These are phyloP conservation scores for Catostomus latipinnis DNA, from an alignment of 2,797 vertebrate species.

Conservation along the genomic window DNA sequence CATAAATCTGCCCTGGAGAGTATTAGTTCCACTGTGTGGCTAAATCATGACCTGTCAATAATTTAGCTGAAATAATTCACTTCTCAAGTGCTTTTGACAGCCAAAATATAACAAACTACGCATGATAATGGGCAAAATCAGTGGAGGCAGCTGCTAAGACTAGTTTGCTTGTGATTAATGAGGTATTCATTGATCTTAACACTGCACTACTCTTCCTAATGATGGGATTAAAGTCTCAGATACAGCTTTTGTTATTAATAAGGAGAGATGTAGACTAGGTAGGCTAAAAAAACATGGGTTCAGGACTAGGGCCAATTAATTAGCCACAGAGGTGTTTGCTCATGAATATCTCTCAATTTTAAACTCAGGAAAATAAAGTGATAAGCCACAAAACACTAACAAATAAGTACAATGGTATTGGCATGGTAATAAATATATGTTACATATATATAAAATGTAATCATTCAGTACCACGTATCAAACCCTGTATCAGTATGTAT, in stretches of 20 bases:
- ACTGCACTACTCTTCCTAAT: constrained; percentile 33
- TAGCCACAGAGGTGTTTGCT: neutral
- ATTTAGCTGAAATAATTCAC: constrained; percentile 47
- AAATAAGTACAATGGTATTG: neutral
- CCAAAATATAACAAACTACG: constrained; percentile 35
- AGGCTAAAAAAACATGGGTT: neutral
- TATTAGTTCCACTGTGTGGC: constrained; percentile 39
- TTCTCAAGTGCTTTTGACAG: constrained; percentile 42
- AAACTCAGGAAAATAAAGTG: neutral
- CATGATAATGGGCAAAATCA: constrained; percentile 38
- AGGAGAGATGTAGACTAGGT: constrained; percentile 1
- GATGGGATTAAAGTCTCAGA: constrained; percentile 38
- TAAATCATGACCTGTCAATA: constrained; percentile 49
- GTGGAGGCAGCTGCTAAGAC: constrained; percentile 18
- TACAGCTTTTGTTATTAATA: constrained; percentile 34
- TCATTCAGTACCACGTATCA: too few species aligned
- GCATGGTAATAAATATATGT: neutral
- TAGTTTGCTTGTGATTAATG: constrained; percentile 49
- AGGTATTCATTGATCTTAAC: constrained; percentile 49
- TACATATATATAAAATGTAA: too few species aligned
- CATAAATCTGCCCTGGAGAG: constrained; percentile 48
- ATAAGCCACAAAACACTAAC: neutral
- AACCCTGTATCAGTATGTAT: too few species aligned
- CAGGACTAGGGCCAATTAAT: neutral
- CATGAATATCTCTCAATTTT: neutral